Evolutionary conservation across 2,888 invertebrate species (phyloP).

Genomic region (Dryococelus australis): DNA sequence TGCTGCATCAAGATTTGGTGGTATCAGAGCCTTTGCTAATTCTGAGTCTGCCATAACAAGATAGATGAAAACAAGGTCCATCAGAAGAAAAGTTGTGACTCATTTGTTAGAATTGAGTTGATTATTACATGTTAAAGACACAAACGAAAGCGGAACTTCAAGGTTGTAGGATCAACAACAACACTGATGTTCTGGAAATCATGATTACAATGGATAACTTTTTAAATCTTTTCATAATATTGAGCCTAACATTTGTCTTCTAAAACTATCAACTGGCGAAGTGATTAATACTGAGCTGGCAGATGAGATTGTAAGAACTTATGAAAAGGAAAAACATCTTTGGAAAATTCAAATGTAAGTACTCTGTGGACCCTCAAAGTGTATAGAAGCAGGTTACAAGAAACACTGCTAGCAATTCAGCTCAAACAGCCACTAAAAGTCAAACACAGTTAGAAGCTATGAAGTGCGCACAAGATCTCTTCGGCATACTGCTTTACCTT

Average conservation of each 20-base stretch:
- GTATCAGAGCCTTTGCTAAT: not conserved
- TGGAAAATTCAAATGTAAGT: no score
- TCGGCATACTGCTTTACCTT: no score
- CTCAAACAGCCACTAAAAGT: no score
- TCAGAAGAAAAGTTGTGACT: no score
- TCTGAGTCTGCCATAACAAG: not conserved
- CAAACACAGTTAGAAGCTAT: no score
- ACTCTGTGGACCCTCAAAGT: no score
- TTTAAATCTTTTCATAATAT: not conserved
- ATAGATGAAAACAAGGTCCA: constrained; percentile 12
- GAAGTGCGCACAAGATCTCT: no score
- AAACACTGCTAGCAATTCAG: no score
- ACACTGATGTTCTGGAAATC: not conserved
- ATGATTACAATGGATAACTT: not conserved
- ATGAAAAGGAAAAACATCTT: not conserved
- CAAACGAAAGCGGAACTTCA: no score
- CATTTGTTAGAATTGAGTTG: no score
- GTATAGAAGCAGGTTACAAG: no score
- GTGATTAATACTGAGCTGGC: not conserved
- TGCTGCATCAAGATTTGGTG: constrained; percentile 11
- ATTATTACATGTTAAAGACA: no score
- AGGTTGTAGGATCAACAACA: not conserved
- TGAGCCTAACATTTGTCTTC: not conserved
- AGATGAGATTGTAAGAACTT: not conserved
- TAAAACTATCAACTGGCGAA: not conserved